phyloP scores from a whole-genome alignment of 1,140 invertebrate species.

The Drosophila trapezifrons region DNA sequence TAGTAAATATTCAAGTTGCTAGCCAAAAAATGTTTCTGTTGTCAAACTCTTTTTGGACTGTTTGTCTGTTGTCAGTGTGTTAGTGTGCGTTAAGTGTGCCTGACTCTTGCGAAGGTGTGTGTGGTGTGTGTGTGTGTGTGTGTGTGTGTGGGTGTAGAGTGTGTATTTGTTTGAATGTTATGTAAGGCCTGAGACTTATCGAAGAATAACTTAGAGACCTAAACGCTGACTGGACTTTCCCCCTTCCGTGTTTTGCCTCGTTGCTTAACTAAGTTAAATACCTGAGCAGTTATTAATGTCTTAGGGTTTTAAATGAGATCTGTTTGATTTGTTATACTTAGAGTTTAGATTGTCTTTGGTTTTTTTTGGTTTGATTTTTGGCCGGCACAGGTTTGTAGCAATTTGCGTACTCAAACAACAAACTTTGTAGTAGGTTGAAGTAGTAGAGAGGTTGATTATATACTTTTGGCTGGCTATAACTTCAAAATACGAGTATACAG shows the following conservation, averaged over 20 bases:
- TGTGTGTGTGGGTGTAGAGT: conserved; percentile 13
- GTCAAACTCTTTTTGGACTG: conserved; percentile 53
- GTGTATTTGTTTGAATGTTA: conserved; percentile 32
- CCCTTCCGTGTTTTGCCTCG: conserved; percentile 24
- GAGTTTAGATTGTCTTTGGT: conserved; percentile 65
- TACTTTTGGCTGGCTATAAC: conserved; percentile 74
- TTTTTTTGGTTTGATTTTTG: conserved; percentile 60
- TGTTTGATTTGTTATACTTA: conserved; percentile 68
- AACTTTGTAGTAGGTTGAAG: conserved; percentile 67
- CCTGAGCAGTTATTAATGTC: conserved; percentile 59
- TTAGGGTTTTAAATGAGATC: conserved; percentile 58
- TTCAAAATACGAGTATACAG: conserved; percentile 76
- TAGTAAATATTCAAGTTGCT: conserved; percentile 66
- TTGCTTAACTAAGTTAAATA: conserved; percentile 70
- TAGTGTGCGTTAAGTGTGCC: conserved; percentile 62
- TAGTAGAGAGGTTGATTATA: conserved; percentile 63
- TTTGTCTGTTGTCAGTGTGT: conserved; percentile 62
- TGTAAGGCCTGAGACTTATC: conserved; percentile 53
- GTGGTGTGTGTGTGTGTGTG: conserved; percentile 42
- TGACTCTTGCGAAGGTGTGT: conserved; percentile 50
- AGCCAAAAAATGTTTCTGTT: conserved; percentile 51
- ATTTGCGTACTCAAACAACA: conserved; percentile 81
- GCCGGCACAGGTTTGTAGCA: conserved; percentile 80
- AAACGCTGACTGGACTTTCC: conserved; percentile 3
- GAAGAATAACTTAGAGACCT: conserved; percentile 43